Evolutionary conservation across 1,140 invertebrate genomes (phyloP).

Genomic region (Papilio machaon): DNA sequence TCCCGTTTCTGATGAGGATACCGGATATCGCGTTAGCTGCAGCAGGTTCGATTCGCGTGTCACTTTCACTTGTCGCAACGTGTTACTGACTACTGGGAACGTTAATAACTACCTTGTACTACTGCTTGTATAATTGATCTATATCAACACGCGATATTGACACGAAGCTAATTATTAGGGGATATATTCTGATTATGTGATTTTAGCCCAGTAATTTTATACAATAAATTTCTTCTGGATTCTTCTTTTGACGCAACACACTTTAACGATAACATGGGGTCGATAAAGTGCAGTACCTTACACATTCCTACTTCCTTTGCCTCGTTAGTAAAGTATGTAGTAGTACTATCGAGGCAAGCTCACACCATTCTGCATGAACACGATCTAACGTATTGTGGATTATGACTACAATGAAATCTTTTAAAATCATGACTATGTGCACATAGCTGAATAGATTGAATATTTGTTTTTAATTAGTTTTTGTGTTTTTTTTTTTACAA

Average conservation of each 20-base stretch:
- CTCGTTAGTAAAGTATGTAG: not conserved
- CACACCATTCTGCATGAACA: not conserved
- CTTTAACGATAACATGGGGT: not conserved
- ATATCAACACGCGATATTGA: conserved; percentile 19
- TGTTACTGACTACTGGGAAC: conserved; percentile 28
- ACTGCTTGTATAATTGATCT: not conserved
- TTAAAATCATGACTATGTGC: no score
- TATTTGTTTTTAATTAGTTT: not conserved
- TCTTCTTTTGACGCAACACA: no score
- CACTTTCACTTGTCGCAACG: conserved; percentile 48
- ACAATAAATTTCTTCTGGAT: no score
- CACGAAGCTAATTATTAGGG: not conserved
- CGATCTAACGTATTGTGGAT: not conserved
- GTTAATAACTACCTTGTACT: conserved; percentile 4
- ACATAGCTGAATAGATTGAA: not conserved
- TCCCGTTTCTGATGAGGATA: conserved; percentile 39
- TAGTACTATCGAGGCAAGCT: not conserved
- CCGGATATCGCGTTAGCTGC: conserved; percentile 45
- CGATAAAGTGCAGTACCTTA: not conserved
- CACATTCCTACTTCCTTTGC: not conserved
- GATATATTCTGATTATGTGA: not conserved
- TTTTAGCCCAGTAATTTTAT: not conserved
- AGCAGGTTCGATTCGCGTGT: conserved; percentile 43
- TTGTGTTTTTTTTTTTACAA: no score
- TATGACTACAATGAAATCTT: no score